phyloP scores from a whole-genome alignment of 2,797 vertebrate genomes.

The Delichon dasypus region DNA sequence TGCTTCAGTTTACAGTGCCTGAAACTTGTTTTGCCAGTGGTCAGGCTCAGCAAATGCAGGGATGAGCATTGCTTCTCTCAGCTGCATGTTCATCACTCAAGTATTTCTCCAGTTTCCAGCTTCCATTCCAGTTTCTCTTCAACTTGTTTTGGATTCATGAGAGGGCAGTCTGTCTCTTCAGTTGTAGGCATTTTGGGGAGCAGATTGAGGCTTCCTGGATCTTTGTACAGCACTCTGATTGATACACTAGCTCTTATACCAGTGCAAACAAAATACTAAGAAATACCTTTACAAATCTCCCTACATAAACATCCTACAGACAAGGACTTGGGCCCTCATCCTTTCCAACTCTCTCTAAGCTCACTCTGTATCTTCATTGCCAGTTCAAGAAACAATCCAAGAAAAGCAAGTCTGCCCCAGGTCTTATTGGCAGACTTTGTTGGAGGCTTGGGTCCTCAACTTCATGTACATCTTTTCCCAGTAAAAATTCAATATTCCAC shows the following conservation, averaged over 20 bases:
- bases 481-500: background rate
- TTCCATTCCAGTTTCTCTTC: background rate
- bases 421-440: background rate
- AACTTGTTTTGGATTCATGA: background rate
- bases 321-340: background rate
- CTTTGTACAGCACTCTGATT: background rate
- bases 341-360: background rate
- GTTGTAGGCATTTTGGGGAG: background rate
- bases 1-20: background rate
- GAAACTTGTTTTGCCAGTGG: background rate
- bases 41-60: background rate
- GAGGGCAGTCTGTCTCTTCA: background rate
- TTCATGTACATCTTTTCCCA: background rate
- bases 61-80: background rate
- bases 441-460: background rate
- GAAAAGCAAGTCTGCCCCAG: background rate
- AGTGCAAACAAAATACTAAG: background rate
- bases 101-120: background rate
- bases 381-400: background rate
- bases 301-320: background rate
- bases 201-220: background rate
- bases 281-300: background rate
- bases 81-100: background rate
- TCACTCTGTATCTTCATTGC: background rate
- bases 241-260: background rate